These are phyloP conservation scores for Danaus chrysippus DNA, from an alignment of 2,888 invertebrate genomes.

Conservation along the genomic window DNA sequence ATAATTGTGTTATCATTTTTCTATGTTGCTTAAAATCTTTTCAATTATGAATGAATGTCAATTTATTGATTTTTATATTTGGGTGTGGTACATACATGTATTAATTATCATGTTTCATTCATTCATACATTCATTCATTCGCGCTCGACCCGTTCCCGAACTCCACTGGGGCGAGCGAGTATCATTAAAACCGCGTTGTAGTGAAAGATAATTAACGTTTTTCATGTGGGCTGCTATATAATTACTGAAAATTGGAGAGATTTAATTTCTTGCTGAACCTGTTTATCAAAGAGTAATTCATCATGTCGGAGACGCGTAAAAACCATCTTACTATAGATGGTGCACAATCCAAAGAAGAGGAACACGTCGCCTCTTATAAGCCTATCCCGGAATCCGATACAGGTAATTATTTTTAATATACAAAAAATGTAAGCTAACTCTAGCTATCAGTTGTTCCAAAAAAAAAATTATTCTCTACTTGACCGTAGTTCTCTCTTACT, in stretches of 20 bases:
- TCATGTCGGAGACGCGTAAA: constrained; percentile 67
- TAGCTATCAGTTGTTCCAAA: neutral
- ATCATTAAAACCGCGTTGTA: constrained; percentile 6
- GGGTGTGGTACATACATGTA: neutral
- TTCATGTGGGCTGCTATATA: constrained; percentile 11
- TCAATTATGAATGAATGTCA: no score
- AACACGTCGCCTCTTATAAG: constrained; percentile 75
- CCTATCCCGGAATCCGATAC: constrained; percentile 78
- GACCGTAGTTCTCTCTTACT: no score
- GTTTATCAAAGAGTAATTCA: constrained; percentile 34
- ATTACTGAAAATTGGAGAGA: constrained; percentile 21
- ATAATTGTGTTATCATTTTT: no score
- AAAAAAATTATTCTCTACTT: no score
- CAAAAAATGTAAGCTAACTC: constrained; percentile 22
- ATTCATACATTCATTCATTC: constrained; percentile 12
- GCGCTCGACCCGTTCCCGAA: neutral
- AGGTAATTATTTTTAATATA: constrained; percentile 53
- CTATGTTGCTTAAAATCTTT: no score
- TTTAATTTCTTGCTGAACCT: constrained; percentile 20
- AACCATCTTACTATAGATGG: constrained; percentile 69
- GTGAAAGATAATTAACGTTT: constrained; percentile 21
- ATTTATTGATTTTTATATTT: no score
- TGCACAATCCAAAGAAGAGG: constrained; percentile 72
- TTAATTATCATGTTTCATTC: neutral
- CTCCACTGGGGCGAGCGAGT: constrained; percentile 2